Evolutionary conservation across 2,888 invertebrate genomes (phyloP).

Genomic region (Ischnura elegans): DNA sequence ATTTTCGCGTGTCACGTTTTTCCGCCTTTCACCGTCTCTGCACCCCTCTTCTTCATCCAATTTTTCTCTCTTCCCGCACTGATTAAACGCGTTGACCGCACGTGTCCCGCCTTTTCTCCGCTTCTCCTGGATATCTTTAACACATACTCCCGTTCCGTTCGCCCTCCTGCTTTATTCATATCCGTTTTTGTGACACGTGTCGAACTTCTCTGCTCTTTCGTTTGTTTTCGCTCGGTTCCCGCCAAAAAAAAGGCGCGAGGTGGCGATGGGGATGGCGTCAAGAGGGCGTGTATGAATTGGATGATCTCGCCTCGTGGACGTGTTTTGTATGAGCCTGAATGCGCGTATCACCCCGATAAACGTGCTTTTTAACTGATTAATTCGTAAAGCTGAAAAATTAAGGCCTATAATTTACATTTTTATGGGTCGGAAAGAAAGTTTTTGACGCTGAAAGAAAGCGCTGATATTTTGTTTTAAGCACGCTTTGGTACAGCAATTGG

Average conservation of each 20-base stretch:
- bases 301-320: not conserved
- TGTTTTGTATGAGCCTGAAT: not conserved
- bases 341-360: not conserved
- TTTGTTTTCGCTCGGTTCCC: not conserved
- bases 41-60: not conserved
- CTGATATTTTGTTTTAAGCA: too few relatives aligned
- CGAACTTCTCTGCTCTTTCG: not conserved
- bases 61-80: not conserved
- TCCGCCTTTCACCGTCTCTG: not conserved
- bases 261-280: not conserved
- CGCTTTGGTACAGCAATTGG: too few relatives aligned
- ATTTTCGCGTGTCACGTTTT: slow-evolving; percentile 22
- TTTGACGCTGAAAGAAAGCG: too few relatives aligned
- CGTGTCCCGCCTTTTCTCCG: not conserved
- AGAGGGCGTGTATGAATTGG: not conserved
- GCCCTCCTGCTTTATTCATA: not conserved
- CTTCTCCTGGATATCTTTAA: not conserved
- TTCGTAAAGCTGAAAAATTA: too few relatives aligned
- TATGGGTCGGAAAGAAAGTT: too few relatives aligned
- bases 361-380: too few relatives aligned
- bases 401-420: too few relatives aligned
- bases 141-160: not conserved
- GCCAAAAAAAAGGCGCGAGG: not conserved
- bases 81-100: slow-evolving; percentile 29
- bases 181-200: not conserved